These are phyloP conservation scores for Trachelus stipa DNA, from an alignment of 2,888 invertebrate species.

Conservation along the genomic window DNA sequence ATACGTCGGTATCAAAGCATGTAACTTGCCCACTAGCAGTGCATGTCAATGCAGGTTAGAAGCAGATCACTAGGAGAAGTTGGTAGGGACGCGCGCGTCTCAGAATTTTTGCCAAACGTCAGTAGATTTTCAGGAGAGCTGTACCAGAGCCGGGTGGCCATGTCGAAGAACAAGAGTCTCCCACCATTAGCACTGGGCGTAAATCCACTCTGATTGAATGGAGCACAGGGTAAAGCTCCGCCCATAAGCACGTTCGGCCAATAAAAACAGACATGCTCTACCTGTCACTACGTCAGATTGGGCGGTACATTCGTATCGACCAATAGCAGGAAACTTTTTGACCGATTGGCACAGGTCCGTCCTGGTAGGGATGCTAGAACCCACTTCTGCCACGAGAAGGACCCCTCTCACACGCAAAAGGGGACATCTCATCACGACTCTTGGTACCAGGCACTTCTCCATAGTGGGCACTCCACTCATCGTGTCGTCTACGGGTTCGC, in stretches of 20 bases:
- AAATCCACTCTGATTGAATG: not conserved
- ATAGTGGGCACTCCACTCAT: conserved; percentile 66
- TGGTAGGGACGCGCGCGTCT: not conserved
- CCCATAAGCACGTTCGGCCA: not conserved
- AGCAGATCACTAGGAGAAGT: not conserved
- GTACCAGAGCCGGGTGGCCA: conserved; percentile 38
- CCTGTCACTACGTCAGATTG: not conserved
- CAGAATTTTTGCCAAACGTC: not conserved
- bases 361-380: conserved; percentile 34
- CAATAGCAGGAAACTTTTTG: conserved; percentile 13
- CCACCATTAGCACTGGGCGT: conserved; percentile 23
- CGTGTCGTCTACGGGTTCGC: conserved; percentile 63
- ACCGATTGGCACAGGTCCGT: conserved; percentile 14
- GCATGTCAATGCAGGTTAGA: not conserved
- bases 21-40: not conserved
- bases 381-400: conserved; percentile 38
- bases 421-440: conserved; percentile 65
- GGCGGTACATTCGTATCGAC: conserved; percentile 1
- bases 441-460: conserved; percentile 66
- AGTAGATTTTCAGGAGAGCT: conserved; percentile 30
- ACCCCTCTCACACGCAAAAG: conserved; percentile 60
- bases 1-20: not conserved
- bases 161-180: conserved; percentile 24
- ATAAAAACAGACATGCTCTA: not conserved
- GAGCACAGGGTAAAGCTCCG: not conserved